Evolutionary conservation across 2,113 vertebrate genomes (phyloP), one percentile per base, ranked within the genome.

Genomic region (Chloropsis cyanopogon): DNA sequence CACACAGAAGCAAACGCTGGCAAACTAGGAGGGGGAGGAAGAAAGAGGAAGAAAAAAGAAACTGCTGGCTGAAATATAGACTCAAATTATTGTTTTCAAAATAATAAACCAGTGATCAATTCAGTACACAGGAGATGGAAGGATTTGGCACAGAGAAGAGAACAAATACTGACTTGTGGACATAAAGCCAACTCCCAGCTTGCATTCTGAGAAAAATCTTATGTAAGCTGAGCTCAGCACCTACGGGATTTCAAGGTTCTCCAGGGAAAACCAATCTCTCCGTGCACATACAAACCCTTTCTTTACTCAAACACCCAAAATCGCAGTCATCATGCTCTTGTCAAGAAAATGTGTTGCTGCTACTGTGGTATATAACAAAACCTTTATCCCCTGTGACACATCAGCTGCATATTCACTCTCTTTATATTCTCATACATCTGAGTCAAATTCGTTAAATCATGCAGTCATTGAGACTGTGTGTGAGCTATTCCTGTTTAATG

Each of bases 161-260:
- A 75, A 65, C 41, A 89, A 90, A 87, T 82, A 86, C 66, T 60
- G 86, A 50, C 42, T 93, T 82, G 76, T 80, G 75, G 79, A 93
- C 26, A 56, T 80, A 85, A 88, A 89, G 71, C 57, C 63, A 92
- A 42, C 41, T 96, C 81, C 61, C 50, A 54, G 71, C 47, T 82
- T 90, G 87, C 87, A 79, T 92, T 95, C 88, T 94, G 84, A 96
- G 96, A 95, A 96, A 95, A 96, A 94, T 94, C 90, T 71, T 82
- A 90, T 61, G 93, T 96, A 94, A 92, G 73, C 78, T 95, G 91
- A 95, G 75, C 75, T 96, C 92, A 88, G 83, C 88, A 96, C 79
- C 91, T 88, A 94, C 81, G 54, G 90, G 87, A 70, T 52, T 65
- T 81, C 64, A 70, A 81, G 80, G 73, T 53, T 24, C 92, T 96